phyloP scores from a whole-genome alignment of 1,140 invertebrate genomes.

The Leguminivora glycinivorella region DNA sequence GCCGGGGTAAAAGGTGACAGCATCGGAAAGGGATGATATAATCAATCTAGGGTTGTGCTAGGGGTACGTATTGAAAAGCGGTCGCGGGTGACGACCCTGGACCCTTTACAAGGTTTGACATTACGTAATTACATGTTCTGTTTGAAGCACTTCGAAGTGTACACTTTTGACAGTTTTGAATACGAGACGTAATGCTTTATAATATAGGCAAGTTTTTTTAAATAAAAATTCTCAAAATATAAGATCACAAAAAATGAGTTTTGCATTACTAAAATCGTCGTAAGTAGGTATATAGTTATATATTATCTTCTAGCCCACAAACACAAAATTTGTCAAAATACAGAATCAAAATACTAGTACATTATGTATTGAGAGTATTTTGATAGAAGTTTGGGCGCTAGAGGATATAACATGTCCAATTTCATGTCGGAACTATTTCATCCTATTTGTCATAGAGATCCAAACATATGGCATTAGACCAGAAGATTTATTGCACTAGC shows the following conservation, averaged over 20 bases:
- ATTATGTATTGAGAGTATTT: too few species aligned
- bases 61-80: constrained; percentile 54
- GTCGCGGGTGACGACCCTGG: constrained; percentile 31
- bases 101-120: constrained; percentile 13
- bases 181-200: background rate
- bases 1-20: constrained; percentile 57
- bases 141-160: background rate
- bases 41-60: constrained; percentile 64
- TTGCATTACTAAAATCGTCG: too few species aligned
- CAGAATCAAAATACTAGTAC: too few species aligned
- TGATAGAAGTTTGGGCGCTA: too few species aligned
- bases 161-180: background rate
- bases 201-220: too few species aligned
- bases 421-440: background rate
- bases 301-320: too few species aligned
- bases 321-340: too few species aligned
- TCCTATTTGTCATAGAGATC: background rate
- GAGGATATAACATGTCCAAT: too few species aligned
- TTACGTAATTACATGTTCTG: constrained; percentile 26
- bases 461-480: background rate
- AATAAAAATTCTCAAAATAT: too few species aligned
- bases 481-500: background rate
- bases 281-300: too few species aligned
- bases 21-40: constrained; percentile 66
- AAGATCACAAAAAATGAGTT: too few species aligned